Conservation (phyloP, 2,888 invertebrate genomes). For the Xylota segnis region DNA sequence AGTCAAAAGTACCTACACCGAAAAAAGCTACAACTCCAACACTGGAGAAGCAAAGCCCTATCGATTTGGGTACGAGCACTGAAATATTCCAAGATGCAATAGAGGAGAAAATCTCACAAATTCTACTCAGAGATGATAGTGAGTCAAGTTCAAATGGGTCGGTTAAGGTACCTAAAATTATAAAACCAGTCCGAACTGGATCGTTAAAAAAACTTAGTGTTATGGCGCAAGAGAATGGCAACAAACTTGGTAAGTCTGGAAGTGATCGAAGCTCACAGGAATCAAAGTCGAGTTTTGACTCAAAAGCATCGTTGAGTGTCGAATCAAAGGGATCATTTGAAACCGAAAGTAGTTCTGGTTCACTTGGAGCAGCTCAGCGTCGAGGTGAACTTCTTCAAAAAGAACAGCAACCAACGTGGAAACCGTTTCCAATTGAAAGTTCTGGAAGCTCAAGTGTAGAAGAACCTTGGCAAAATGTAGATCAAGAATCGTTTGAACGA, state of each 20-base stretch:
- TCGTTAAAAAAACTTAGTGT: constrained; percentile 83
- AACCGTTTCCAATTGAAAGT: constrained; percentile 93
- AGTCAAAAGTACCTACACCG: constrained; percentile 84
- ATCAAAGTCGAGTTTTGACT: constrained; percentile 88
- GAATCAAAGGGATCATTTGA: constrained; percentile 90
- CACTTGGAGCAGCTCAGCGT: constrained; percentile 89
- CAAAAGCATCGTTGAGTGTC: constrained; percentile 87
- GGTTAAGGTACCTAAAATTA: constrained; percentile 86
- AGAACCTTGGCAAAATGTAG: constrained; percentile 92
- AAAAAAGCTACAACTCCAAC: constrained; percentile 86
- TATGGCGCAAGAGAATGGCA: constrained; percentile 85
- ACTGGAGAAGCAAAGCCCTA: constrained; percentile 87
- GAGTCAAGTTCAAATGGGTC: constrained; percentile 87
- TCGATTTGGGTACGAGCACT: constrained; percentile 87
- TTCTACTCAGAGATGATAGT: constrained; percentile 86
- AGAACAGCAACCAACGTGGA: constrained; percentile 92
- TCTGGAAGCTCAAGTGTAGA: constrained; percentile 94
- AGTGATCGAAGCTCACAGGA: constrained; percentile 84
- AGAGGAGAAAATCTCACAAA: constrained; percentile 85
- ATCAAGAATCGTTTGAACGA: constrained; percentile 88
- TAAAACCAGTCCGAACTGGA: constrained; percentile 82
- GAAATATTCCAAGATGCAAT: constrained; percentile 84
- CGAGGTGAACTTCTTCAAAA: constrained; percentile 87
- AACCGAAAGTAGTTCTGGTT: constrained; percentile 91
- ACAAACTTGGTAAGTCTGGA: constrained; percentile 81